Evolutionary conservation across 2,113 vertebrate species (phyloP).

Genomic region (Protobothrops mucrosquamatus): DNA sequence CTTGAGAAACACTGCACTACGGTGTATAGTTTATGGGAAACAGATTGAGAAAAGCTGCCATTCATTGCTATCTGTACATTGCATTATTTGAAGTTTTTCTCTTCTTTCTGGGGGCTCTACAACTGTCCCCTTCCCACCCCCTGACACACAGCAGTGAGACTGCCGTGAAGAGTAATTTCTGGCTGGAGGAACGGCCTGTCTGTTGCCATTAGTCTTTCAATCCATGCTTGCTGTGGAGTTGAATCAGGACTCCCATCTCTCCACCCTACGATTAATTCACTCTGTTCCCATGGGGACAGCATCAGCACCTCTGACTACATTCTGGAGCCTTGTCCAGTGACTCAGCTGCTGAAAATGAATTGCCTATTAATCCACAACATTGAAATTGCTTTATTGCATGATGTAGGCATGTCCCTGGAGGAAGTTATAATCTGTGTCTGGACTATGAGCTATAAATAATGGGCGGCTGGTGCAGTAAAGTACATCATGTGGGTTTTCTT

Average conservation of each 20-base stretch:
- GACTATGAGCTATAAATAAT: constrained; percentile 36
- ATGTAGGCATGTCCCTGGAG: constrained; percentile 29
- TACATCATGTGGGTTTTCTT: constrained; percentile 17
- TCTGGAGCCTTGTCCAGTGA: constrained; percentile 20
- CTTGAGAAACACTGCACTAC: neutral
- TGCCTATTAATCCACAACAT: constrained; percentile 30
- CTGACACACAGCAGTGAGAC: neutral
- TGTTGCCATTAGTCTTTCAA: constrained; percentile 14
- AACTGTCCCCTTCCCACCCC: neutral
- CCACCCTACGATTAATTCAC: constrained; percentile 14
- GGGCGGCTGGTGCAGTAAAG: constrained; percentile 21
- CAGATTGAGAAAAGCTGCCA: neutral
- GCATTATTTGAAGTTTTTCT: neutral
- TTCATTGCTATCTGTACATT: neutral
- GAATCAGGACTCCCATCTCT: neutral
- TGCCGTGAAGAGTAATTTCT: neutral
- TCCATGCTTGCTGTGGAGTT: neutral
- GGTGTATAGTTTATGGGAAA: neutral
- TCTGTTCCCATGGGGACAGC: constrained; percentile 13
- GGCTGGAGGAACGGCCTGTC: neutral
- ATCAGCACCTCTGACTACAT: constrained; percentile 25
- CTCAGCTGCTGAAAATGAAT: constrained; percentile 30
- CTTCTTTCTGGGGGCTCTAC: neutral
- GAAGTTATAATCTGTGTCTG: constrained; percentile 32
- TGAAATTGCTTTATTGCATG: constrained; percentile 35